A percentile compares a stretch with the other conserved stretches of the same genome.
phyloP scores from a whole-genome alignment of 2,888 invertebrate genomes.

The Polydrusus pterygomalis region DNA sequence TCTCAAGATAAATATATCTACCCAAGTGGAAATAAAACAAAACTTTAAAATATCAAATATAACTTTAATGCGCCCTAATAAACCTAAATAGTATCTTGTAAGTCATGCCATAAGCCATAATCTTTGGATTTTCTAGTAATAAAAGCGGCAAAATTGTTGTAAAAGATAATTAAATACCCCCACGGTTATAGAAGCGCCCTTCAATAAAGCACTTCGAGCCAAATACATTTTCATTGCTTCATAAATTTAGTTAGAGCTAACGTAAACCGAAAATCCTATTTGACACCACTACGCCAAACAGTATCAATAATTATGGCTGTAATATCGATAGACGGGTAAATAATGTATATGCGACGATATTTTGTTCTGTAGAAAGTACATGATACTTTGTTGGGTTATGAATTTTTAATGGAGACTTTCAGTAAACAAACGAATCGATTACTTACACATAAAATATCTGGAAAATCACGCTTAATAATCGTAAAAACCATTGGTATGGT shows the following conservation, averaged over 20 bases:
- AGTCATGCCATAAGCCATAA: conserved; percentile 10
- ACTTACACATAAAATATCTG: too few species aligned
- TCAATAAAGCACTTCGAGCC: conserved; percentile 16
- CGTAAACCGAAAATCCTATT: conserved; percentile 20
- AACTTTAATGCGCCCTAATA: neutral
- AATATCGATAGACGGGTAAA: neutral
- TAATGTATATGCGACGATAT: neutral
- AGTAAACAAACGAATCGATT: too few species aligned
- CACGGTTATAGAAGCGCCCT: conserved; percentile 14
- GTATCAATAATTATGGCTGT: conserved; percentile 14
- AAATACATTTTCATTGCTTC: conserved; percentile 21
- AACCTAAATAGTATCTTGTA: neutral
- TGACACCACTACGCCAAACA: conserved; percentile 14
- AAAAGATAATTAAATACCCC: conserved; percentile 30
- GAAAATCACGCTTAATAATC: too few species aligned
- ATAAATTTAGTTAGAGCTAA: conserved; percentile 18
- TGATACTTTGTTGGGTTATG: neutral
- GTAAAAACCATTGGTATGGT: too few species aligned
- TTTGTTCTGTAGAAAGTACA: too few species aligned
- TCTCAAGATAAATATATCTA: too few species aligned
- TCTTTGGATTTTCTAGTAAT: conserved; percentile 19
- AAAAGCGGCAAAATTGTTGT: neutral
- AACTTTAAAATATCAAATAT: neutral
- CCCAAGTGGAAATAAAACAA: neutral
- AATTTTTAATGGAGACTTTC: too few species aligned